Conservation (phyloP, 1,140 invertebrate species). For the Heliconius himera region DNA sequence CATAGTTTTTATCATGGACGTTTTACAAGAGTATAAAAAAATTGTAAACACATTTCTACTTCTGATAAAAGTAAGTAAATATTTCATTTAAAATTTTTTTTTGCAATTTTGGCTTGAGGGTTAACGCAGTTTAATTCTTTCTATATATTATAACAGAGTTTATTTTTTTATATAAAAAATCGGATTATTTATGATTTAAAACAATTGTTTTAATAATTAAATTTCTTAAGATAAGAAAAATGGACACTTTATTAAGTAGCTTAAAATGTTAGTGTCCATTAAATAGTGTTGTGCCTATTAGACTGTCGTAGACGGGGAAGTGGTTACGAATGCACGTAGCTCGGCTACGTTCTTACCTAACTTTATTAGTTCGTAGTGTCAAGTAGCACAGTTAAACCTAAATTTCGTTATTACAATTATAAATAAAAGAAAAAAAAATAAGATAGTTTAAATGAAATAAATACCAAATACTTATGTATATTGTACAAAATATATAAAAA, state of each 20-base stretch:
- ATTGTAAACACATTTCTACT: slow-evolving; percentile 12
- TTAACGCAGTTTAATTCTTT: neutral
- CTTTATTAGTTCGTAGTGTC: neutral
- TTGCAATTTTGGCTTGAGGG: neutral
- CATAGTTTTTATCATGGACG: slow-evolving; percentile 15
- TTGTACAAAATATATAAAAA: no score
- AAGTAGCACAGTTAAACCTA: neutral
- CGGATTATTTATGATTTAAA: no score
- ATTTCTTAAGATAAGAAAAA: neutral
- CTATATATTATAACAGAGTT: no score
- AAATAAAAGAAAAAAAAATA: neutral
- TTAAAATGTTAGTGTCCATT: neutral
- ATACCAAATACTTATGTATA: neutral
- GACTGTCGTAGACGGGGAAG: neutral
- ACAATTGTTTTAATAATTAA: no score
- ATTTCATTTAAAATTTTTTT: neutral
- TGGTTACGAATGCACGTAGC: slow-evolving; percentile 15
- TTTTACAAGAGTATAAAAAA: slow-evolving; percentile 19
- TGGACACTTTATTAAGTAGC: neutral
- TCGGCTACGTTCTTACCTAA: neutral
- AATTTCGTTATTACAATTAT: neutral
- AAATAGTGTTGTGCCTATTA: neutral
- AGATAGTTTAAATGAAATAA: neutral
- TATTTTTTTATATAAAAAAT: no score
- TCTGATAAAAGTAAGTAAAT: slow-evolving; percentile 4